A percentile compares a stretch with the other conserved stretches of the same genome.
Evolutionary conservation across 2,797 vertebrate species (phyloP).

Genomic region (Sebastes kiyomatsui): DNA sequence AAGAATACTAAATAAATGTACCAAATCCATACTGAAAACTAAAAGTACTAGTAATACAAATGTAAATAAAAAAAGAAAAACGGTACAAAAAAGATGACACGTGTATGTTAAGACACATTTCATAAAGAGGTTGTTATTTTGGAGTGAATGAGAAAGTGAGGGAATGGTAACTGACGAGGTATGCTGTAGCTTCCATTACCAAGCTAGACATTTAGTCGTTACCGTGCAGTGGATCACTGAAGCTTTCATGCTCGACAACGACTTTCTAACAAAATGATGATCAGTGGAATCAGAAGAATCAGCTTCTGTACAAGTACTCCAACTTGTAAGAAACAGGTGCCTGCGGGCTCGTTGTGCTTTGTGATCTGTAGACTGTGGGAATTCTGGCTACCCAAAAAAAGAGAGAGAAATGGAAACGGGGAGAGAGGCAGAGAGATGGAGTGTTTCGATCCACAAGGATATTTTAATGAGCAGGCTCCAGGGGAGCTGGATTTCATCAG

Average conservation of each 20-base stretch:
- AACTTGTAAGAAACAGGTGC: conserved; percentile 9
- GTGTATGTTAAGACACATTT: neutral
- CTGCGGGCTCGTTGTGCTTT: conserved; percentile 19
- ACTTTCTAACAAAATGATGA: conserved; percentile 30
- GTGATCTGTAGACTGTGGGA: conserved; percentile 22
- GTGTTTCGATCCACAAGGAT: conserved; percentile 37
- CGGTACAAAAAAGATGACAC: too few species aligned
- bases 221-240: neutral
- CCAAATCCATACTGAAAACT: neutral
- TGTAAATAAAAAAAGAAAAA: neutral
- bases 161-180: too few species aligned
- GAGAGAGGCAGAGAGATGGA: conserved; percentile 1
- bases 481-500: conserved; percentile 47
- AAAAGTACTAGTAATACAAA: neutral
- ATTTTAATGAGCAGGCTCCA: conserved; percentile 53
- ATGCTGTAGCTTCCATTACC: neutral
- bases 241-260: neutral
- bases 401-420: neutral
- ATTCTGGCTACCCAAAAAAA: conserved; percentile 4
- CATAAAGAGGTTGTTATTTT: neutral
- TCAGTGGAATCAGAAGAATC: conserved; percentile 24
- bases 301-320: neutral
- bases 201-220: neutral
- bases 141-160: too few species aligned
- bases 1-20: neutral